Evolutionary conservation across 2,113 vertebrate species (phyloP).

Genomic region (Petromus typicus): DNA sequence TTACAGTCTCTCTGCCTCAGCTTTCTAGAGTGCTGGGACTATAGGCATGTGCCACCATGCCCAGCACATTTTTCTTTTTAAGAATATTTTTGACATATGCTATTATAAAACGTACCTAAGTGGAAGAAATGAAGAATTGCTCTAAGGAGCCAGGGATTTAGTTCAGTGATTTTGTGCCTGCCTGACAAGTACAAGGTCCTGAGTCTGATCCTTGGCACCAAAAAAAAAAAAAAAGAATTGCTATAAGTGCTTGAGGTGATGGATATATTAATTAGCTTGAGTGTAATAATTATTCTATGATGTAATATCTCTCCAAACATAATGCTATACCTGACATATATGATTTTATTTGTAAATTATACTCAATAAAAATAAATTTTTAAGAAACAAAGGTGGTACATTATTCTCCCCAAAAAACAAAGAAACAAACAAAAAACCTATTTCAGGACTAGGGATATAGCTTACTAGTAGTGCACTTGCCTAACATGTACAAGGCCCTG

Average conservation of each 20-base stretch:
- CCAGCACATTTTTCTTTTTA: background rate
- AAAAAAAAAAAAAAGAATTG: background rate
- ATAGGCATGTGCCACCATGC: background rate
- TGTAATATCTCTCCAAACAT: background rate
- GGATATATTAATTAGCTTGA: background rate
- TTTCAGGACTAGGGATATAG: background rate
- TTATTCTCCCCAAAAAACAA: background rate
- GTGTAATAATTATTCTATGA: background rate
- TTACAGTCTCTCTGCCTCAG: background rate
- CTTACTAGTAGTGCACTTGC: background rate
- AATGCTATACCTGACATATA: background rate
- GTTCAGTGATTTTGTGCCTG: too few relatives aligned
- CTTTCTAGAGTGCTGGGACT: background rate
- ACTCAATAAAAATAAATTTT: background rate
- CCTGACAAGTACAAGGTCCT: too few relatives aligned
- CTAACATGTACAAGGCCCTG: background rate
- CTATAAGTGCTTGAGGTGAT: background rate
- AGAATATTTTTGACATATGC: background rate
- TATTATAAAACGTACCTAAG: background rate
- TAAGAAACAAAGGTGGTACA: background rate
- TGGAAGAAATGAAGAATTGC: background rate
- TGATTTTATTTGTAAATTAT: background rate
- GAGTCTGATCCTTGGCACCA: too few relatives aligned
- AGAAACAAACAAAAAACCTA: background rate
- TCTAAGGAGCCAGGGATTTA: background rate